Evolutionary conservation across 2,888 invertebrate genomes (phyloP).

Genomic region (Mallateleia sp.): DNA sequence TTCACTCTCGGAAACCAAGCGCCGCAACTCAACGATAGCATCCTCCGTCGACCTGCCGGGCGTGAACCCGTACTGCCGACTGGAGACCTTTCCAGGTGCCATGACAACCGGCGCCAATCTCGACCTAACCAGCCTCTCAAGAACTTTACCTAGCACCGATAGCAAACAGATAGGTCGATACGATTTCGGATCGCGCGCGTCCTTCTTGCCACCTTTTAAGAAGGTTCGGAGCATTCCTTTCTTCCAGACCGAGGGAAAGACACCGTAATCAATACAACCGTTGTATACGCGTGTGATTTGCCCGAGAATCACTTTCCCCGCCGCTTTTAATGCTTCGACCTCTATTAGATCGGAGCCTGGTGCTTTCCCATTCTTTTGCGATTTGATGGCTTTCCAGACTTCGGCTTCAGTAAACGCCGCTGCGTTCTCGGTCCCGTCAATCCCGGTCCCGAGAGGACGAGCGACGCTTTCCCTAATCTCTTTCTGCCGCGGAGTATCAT

Average conservation of each 20-base stretch:
- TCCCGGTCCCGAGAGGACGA: constrained; percentile 20
- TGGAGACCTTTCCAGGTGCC: constrained; percentile 54
- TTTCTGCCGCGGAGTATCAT: constrained; percentile 22
- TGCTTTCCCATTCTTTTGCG: constrained; percentile 60
- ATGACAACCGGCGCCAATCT: constrained; percentile 49
- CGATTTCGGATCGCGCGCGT: constrained; percentile 56
- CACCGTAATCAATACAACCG: constrained; percentile 62
- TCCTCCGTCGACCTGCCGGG: constrained; percentile 63
- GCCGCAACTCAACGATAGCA: constrained; percentile 38
- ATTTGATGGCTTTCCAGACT: constrained; percentile 30
- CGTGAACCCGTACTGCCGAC: constrained; percentile 69
- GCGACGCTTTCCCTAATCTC: constrained; percentile 39
- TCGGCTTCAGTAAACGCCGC: constrained; percentile 30
- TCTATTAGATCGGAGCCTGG: constrained; percentile 73
- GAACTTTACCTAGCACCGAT: constrained; percentile 64
- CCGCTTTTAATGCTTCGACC: constrained; percentile 61
- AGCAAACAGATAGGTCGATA: constrained; percentile 66
- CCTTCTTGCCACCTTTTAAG: constrained; percentile 62
- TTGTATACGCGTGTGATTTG: constrained; percentile 63
- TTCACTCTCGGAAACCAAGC: background rate
- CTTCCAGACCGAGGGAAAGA: constrained; percentile 77
- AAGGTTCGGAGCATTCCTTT: constrained; percentile 56
- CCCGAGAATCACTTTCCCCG: constrained; percentile 5
- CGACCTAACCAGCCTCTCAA: constrained; percentile 54
- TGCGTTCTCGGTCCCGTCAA: constrained; percentile 34